Evolutionary conservation across 2,113 vertebrate species (phyloP), one percentile per base, ranked within the genome.

Genomic region (Ptilorrhoa leucosticta): DNA sequence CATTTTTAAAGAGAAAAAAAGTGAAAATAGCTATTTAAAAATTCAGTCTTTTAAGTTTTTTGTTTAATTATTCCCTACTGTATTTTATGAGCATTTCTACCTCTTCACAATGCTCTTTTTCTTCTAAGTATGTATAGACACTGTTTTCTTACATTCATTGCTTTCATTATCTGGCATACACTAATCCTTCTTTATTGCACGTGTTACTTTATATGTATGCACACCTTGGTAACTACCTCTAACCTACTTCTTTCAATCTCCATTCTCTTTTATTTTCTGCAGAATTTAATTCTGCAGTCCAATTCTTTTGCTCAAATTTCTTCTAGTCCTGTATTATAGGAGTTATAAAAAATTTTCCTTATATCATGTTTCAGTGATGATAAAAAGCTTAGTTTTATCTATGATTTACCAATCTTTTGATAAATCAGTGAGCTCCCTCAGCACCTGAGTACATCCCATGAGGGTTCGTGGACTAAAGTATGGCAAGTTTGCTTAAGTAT

Each of bases 91-190:
- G 60, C 58, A 1, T 53, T 92, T 90, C 31, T 68, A 7, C 50
- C 47, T 82, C 56, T 89, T 78, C 58, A 51, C 6, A 63, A 45
- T 42, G 9, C 1, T 33, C 23, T 23, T 88, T 94, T 96, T 94
- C 58, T 93, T 89, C 69, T 71, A 61, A 80, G 75, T 83, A 33
- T 83, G 57, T 89, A 87, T 81, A 86, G 90, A 83, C 16, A 81
- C 80, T 91, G 8, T 71, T 96, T 96, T 87, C 75, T 91, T 84
- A 81, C 72, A 97, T 96, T n/a, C n/a, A 95, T 82, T 95, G 53
- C 28, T 90, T 96, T 83, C 39, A 37, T 75, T 94, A 72, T 80
- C 61, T 86, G 76, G 4, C 56, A 89, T 87, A 72, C 83, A 89
- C 79, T 93, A 93, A 96, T 96, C 68, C 89, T 94, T 61, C 78